phyloP scores from a whole-genome alignment of 2,113 vertebrate species.

The Bos javanicus region DNA sequence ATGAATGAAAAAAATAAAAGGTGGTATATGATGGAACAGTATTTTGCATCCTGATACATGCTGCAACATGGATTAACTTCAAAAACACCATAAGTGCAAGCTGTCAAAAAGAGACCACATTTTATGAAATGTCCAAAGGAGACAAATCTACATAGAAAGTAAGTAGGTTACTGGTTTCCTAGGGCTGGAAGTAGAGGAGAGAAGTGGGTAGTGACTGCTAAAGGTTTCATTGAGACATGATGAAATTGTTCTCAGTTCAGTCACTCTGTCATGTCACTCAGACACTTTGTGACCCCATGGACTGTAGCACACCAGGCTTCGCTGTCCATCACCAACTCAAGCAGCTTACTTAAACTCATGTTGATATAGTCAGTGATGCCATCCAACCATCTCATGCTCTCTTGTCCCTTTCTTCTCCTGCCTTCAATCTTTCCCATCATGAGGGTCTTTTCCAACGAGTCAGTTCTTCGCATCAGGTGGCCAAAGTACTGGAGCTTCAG shows the following conservation, averaged over 20 bases:
- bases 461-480: fast-evolving
- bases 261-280: not conserved
- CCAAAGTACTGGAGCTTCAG: not conserved
- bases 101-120: not conserved
- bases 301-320: not conserved
- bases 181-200: not conserved
- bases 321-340: not conserved
- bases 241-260: not conserved
- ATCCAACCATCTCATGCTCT: not conserved
- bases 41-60: not conserved
- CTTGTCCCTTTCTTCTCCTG: not conserved
- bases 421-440: not conserved
- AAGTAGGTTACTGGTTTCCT: not conserved
- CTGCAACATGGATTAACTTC: not conserved
- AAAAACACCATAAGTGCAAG: not conserved
- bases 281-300: not conserved
- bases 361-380: not conserved
- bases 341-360: not conserved
- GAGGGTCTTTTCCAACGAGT: not conserved
- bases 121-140: not conserved
- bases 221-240: not conserved
- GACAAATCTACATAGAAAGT: not conserved
- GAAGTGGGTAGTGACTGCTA: not conserved
- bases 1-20: not conserved
- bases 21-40: not conserved